phyloP scores from a whole-genome alignment of 2,797 vertebrate species.

The Cirrhinus molitorella region DNA sequence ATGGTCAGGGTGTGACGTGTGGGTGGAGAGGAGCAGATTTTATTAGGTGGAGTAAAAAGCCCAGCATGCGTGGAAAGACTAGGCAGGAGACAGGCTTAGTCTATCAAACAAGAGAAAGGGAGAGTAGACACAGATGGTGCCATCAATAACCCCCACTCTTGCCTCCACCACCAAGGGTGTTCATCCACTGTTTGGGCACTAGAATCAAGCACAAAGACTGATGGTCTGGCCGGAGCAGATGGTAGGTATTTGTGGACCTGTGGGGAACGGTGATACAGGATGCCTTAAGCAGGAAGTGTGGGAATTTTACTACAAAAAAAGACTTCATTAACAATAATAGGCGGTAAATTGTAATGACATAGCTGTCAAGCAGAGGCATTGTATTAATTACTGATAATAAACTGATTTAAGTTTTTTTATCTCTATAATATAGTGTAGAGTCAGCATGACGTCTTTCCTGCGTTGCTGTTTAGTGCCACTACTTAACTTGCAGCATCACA shows the following conservation, averaged over 20 bases:
- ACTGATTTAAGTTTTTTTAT: not conserved
- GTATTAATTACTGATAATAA: not conserved
- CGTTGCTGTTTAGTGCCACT: not conserved
- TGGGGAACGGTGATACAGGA: constrained; percentile 25
- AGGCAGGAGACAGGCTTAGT: constrained; percentile 66
- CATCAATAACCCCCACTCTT: constrained; percentile 75
- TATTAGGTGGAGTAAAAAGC: constrained; percentile 74
- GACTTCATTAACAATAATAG: constrained; percentile 2
- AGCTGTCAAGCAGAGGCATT: not conserved
- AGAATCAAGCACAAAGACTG: constrained; percentile 41
- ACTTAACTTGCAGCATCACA: not conserved
- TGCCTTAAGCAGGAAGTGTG: constrained; percentile 45
- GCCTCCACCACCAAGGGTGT: constrained; percentile 59
- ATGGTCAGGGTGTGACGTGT: constrained; percentile 27
- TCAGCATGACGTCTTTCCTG: not conserved
- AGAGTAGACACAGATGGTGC: constrained; percentile 76
- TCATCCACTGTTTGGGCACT: constrained; percentile 51
- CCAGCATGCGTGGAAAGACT: constrained; percentile 67
- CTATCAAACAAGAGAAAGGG: constrained; percentile 76
- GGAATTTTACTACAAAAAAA: constrained; percentile 38
- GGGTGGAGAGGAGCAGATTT: constrained; percentile 50
- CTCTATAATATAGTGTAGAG: not conserved
- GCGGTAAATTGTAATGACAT: constrained; percentile 2
- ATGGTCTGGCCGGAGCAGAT: constrained; percentile 58
- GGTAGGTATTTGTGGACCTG: constrained; percentile 55